Evolutionary conservation across 2,113 vertebrate species (phyloP).

Genomic region (human (Homo sapiens)): DNA sequence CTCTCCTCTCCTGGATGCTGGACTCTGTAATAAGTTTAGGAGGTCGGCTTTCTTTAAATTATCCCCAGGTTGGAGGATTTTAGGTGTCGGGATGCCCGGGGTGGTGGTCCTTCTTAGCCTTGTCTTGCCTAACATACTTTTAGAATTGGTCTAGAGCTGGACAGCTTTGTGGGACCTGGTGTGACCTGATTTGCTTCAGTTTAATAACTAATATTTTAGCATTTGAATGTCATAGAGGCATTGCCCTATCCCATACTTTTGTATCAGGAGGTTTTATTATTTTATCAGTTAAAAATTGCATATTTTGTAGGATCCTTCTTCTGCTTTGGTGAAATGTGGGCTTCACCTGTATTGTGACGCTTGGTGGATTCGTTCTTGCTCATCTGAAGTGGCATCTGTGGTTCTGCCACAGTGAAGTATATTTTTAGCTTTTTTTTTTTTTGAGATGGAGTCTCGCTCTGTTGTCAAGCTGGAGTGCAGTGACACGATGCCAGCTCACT

Average conservation of each 20-base stretch:
- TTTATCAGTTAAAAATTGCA: constrained; percentile 16
- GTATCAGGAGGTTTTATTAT: constrained; percentile 20
- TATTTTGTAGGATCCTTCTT: constrained; percentile 16
- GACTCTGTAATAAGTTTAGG: too few species aligned
- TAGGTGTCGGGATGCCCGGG: neutral
- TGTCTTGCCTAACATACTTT: neutral
- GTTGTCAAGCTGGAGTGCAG: too few species aligned
- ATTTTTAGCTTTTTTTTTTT: constrained; percentile 58
- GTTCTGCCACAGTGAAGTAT: constrained; percentile 20
- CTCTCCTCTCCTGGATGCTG: too few species aligned
- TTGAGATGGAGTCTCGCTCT: too few species aligned
- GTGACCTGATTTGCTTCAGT: neutral
- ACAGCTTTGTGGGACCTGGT: constrained; percentile 16
- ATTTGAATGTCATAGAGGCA: neutral
- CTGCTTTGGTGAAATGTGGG: constrained; percentile 14
- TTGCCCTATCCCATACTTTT: neutral
- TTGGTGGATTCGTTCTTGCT: constrained; percentile 16
- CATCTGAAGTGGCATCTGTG: constrained; percentile 41
- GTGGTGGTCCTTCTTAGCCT: neutral
- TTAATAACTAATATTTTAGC: neutral
- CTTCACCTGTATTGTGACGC: neutral
- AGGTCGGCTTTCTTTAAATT: too few species aligned
- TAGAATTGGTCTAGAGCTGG: neutral
- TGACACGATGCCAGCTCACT: too few species aligned
- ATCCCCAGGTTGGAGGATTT: neutral